A percentile compares a stretch with the other conserved stretches of the same genome.
phyloP scores from a whole-genome alignment of 2,888 invertebrate species.

The Anagyrus pseudococci region DNA sequence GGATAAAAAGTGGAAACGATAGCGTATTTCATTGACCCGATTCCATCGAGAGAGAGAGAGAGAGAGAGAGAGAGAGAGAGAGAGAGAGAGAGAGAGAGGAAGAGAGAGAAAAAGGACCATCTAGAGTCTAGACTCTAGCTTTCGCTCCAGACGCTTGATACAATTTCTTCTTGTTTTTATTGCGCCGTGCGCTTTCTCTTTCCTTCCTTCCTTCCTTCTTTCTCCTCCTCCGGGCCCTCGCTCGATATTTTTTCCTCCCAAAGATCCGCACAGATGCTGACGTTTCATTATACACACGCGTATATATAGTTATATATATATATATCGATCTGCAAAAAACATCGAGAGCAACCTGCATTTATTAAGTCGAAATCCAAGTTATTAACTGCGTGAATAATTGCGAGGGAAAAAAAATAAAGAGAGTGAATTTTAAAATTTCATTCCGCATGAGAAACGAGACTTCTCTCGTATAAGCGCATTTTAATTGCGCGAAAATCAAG shows the following conservation, averaged over 20 bases:
- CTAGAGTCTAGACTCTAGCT: too few relatives aligned
- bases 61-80: too few relatives aligned
- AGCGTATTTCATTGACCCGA: conserved; percentile 46
- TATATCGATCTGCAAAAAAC: not conserved
- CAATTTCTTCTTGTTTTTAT: not conserved
- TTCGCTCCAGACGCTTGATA: too few relatives aligned
- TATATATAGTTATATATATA: too few relatives aligned
- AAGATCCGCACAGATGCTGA: not conserved
- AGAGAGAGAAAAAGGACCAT: too few relatives aligned
- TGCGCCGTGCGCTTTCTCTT: not conserved
- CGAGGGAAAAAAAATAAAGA: not conserved
- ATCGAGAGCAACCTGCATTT: conserved; percentile 15
- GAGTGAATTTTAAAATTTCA: too few relatives aligned
- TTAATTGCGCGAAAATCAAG: not conserved
- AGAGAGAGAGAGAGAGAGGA: too few relatives aligned
- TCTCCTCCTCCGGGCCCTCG: not conserved
- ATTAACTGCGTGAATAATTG: not conserved
- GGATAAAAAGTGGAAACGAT: conserved; percentile 4
- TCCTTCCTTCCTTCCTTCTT: conserved; percentile 8
- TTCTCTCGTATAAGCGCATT: too few relatives aligned
- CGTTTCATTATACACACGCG: too few relatives aligned
- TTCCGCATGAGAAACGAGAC: too few relatives aligned
- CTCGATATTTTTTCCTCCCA: conserved; percentile 1
- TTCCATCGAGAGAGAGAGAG: conserved; percentile 40
- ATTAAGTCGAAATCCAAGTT: not conserved